Evolutionary conservation across 35 echinoderm and acorn worm genomes (phyloP), one percentile per base, ranked within the genome.

Genomic region (Stichopus chloronotus): DNA sequence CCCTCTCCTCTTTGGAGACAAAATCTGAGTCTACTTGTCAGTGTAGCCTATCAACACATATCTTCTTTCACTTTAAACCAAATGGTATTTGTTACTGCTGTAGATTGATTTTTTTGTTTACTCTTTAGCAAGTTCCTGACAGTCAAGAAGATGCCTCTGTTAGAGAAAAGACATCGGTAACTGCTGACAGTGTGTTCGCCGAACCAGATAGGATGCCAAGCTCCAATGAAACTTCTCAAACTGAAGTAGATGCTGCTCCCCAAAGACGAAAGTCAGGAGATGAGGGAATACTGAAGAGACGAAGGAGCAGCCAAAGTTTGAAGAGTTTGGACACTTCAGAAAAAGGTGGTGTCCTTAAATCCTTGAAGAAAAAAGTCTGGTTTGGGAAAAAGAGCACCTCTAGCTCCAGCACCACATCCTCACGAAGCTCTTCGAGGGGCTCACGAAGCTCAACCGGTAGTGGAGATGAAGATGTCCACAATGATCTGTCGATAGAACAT

Each of bases 261-360:
- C 69, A 78, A 20, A 77, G 90, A 52, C 79, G 57, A n/a, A 91
- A 91, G 59, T 78, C 76, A 19, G 90, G 90, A 19, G 90, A 91
- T 52, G 90, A 91, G 76, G 90, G 90, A 7, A 55, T 78, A 19
- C 76, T 91, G 10, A 91, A 91, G 59, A 91, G 72, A 72, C 16
- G 22, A 17, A 91, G 58, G 76, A 77, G 90, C 16, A 58, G 53
- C 25, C 52, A 76, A 53, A 54, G 63, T 7, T 57, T 88, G 55
- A 88, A 88, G 14, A 57, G 56, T 79, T 17, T 77, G 8, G 58
- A 55, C 72, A 91, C 13, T 25, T 55, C 30, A 8, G 72, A 91
- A 9, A 91, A 58, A 43, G 90, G 30, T 19, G 90, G 76, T 58
- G 0, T 91, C 52, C 53, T 91, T 25, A 79, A 56, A 11, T 43